Base-by-base conservation (phyloP, 23 tunicate genomes). In the Styela clava region DNA sequence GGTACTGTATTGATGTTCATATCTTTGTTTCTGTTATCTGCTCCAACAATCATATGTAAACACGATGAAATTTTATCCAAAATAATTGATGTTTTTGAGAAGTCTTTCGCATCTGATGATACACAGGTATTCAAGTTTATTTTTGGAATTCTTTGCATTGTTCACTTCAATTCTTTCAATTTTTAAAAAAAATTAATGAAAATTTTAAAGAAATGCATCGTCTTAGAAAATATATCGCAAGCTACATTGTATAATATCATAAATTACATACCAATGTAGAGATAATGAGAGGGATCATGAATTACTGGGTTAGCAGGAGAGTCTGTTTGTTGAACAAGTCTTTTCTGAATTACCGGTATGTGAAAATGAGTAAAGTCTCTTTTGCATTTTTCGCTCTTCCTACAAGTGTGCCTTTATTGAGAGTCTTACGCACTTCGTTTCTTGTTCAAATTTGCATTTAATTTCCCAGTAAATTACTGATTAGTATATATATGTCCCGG, bases 11-110 rank as follows among this genome's bases (percentile, higher is more conserved):
- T 92, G 34, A 83, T 90, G 35, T 83, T 74, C 79, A 34, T 87
- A 30, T 87, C 97, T 29, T 69, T 92, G 19, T 92, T 87, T 72
- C 73, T 87, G 56, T 85, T 92, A 34, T 71, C 86, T 3, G 88
- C 86, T 18, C 92, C 91, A 20, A 30, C 80, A 28, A 22, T 31
- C 31, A 83, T 92, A 1, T 76, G 79, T 36, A 34, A 32, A 7
- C 29, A 64, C 26, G 74, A 82, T 20, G 62, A 83, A 28, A 74
- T 92, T 22, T 81, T 87, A 34, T 78, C 69, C 2, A 74, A 69
- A n/a, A 87, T 92, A 24, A 30, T 92, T 27, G 89, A 92, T 36
- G 74, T 68, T 35, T 92, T 87, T 73, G 85, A 87, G 33, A 72
- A 67, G 34, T 70, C 79, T 35, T 37, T 92, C 52, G 34, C 51